Conservation (phyloP, 2,797 vertebrate genomes). For the Eurystomus glaucurus region DNA sequence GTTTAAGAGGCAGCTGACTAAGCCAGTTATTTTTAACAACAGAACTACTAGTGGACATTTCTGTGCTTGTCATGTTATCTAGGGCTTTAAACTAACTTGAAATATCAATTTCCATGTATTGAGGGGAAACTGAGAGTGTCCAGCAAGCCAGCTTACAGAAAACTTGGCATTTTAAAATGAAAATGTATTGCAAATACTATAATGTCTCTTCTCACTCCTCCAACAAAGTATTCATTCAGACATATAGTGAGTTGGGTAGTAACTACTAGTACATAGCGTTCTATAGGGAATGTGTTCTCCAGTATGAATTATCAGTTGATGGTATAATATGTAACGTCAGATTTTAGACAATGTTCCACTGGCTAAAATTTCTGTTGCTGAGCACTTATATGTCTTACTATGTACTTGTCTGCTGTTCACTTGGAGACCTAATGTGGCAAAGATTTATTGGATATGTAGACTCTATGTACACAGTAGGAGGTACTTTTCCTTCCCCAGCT, state of each 20-base stretch:
- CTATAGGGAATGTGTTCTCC: background rate
- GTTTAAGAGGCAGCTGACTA: slow-evolving; percentile 30
- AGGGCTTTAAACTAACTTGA: slow-evolving; percentile 60
- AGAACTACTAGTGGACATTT: slow-evolving; percentile 39
- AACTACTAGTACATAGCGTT: background rate
- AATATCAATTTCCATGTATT: slow-evolving; percentile 52
- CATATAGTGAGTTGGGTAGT: slow-evolving; percentile 32
- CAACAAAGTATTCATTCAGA: slow-evolving; percentile 48
- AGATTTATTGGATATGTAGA: background rate
- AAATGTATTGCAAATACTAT: slow-evolving; percentile 51
- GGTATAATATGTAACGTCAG: background rate
- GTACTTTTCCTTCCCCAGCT: background rate
- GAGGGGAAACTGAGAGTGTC: slow-evolving; percentile 15
- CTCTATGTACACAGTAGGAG: background rate
- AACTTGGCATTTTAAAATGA: slow-evolving; percentile 52
- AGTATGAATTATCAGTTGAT: slow-evolving; percentile 27
- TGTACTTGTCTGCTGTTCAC: background rate
- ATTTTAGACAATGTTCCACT: slow-evolving; percentile 14
- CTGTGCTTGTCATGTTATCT: slow-evolving; percentile 15
- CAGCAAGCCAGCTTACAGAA: slow-evolving; percentile 32
- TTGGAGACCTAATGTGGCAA: background rate
- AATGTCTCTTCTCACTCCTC: slow-evolving; percentile 22
- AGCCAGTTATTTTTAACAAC: slow-evolving; percentile 38
- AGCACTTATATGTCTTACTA: background rate
- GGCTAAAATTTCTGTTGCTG: slow-evolving; percentile 24